phyloP scores from a whole-genome alignment of 2,797 vertebrate genomes.

The Galago senegalensis region DNA sequence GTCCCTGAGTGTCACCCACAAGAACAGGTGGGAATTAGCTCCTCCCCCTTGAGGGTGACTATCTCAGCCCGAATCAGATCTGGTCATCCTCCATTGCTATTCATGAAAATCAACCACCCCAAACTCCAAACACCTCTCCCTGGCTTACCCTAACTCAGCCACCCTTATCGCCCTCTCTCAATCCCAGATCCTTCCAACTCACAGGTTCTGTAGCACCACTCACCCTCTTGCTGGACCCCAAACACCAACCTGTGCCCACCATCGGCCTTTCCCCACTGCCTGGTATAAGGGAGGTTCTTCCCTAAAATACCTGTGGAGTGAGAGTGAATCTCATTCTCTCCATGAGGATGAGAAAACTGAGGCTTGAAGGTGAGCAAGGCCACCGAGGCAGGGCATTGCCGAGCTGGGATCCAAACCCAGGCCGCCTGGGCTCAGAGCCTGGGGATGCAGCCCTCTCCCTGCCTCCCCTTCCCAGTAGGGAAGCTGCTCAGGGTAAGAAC shows the following conservation, averaged over 20 bases:
- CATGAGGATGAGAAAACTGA: neutral
- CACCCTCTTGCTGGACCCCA: neutral
- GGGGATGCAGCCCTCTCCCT: accelerated
- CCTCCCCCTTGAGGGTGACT: neutral
- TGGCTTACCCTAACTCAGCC: neutral
- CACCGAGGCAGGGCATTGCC: neutral
- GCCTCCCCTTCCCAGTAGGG: neutral
- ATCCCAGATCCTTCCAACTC: neutral
- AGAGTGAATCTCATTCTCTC: neutral
- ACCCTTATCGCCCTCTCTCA: neutral
- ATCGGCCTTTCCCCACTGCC: neutral
- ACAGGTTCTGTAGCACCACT: neutral
- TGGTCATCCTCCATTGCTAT: neutral
- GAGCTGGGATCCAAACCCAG: neutral
- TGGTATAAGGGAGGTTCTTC: neutral
- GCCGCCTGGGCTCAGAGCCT: neutral
- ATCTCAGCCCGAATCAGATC: neutral
- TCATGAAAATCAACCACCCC: neutral
- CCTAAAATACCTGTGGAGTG: neutral
- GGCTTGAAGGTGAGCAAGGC: neutral
- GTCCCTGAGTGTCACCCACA: neutral
- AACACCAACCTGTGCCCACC: neutral
- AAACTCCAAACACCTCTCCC: neutral
- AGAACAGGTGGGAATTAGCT: neutral
- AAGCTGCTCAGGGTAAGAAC: neutral